phyloP scores from a whole-genome alignment of 2,113 vertebrate species.

The Rhegmatorhina hoffmannsi region DNA sequence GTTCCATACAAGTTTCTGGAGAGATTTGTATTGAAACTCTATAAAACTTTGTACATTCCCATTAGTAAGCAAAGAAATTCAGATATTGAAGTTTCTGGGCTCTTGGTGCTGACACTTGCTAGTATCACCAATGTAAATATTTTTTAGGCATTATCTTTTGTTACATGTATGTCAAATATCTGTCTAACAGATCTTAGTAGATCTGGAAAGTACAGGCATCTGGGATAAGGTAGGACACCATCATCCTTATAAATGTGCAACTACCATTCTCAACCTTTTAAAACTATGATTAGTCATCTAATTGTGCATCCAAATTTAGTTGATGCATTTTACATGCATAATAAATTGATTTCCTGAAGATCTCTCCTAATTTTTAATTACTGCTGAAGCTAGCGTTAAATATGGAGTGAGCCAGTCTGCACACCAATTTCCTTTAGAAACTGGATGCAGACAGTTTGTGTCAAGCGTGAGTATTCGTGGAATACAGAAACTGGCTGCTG shows the following conservation, averaged over 20 bases:
- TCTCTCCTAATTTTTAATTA: slow-evolving; percentile 61
- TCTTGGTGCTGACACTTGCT: neutral
- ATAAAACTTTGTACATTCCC: neutral
- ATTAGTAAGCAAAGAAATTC: neutral
- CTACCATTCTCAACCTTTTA: slow-evolving; percentile 49
- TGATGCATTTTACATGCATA: slow-evolving; percentile 57
- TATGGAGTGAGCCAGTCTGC: slow-evolving; percentile 30
- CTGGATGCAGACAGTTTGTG: slow-evolving; percentile 52
- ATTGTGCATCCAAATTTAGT: slow-evolving; percentile 54
- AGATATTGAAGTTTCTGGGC: neutral
- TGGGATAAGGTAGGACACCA: neutral
- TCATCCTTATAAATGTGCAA: slow-evolving; percentile 16
- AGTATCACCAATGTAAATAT: neutral
- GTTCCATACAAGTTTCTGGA: neutral
- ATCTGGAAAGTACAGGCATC: neutral
- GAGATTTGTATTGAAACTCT: neutral
- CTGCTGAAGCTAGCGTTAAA: slow-evolving; percentile 50
- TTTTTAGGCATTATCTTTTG: neutral
- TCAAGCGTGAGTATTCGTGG: slow-evolving; percentile 26
- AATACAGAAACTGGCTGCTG: slow-evolving; percentile 41
- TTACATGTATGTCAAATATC: neutral
- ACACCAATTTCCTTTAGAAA: slow-evolving; percentile 38
- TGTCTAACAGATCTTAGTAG: neutral
- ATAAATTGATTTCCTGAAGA: slow-evolving; percentile 60
- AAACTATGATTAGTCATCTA: slow-evolving; percentile 56